These are phyloP conservation scores for Pyrocephalus nanus DNA, from an alignment of 2,797 vertebrate genomes.

Conservation along the genomic window DNA sequence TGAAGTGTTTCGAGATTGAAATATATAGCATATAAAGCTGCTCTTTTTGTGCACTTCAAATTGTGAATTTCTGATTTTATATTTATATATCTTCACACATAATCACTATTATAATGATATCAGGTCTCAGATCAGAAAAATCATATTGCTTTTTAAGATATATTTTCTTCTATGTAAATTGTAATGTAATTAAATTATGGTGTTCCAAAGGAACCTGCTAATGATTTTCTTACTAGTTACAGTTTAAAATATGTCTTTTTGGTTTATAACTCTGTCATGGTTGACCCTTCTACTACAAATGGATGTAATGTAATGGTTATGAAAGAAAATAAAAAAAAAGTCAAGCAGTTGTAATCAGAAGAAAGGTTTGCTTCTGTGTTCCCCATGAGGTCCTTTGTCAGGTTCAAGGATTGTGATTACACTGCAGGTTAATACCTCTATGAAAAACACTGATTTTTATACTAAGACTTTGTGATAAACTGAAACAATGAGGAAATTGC, in stretches of 20 bases:
- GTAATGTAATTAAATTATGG: neutral
- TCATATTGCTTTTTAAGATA: neutral
- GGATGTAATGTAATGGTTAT: fast-evolving
- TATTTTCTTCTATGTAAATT: neutral
- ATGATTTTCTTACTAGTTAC: neutral
- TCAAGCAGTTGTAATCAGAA: neutral
- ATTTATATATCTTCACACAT: neutral
- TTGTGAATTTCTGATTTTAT: neutral
- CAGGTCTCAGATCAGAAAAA: neutral
- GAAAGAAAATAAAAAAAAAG: neutral
- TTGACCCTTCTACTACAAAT: neutral
- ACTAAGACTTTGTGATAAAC: neutral
- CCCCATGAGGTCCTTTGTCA: neutral
- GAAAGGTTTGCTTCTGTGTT: neutral
- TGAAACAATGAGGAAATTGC: neutral
- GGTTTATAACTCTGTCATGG: neutral
- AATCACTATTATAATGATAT: neutral
- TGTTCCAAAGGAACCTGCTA: neutral
- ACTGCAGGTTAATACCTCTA: neutral
- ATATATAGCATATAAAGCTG: neutral
- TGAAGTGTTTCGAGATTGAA: neutral
- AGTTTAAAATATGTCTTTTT: neutral
- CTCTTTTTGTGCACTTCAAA: neutral
- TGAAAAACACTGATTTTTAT: neutral
- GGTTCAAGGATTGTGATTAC: neutral